phyloP scores from a whole-genome alignment of 2,888 invertebrate species.

The Linyphia triangularis region DNA sequence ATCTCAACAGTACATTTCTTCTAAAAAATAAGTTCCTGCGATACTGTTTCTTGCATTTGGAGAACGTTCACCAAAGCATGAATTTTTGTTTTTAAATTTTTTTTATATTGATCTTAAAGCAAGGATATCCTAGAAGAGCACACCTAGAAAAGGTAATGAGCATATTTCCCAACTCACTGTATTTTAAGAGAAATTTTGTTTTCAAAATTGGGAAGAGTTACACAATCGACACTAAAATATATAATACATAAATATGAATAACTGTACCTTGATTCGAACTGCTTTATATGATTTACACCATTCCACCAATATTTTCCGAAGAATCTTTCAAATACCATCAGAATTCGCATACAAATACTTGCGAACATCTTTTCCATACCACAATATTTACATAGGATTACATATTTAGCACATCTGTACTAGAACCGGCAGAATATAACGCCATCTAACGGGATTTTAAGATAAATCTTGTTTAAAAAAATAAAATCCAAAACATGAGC shows the following conservation, averaged over 20 bases:
- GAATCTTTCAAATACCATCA: not conserved
- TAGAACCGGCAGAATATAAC: not conserved
- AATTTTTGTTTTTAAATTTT: no score
- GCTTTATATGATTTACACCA: not conserved
- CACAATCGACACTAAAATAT: no score
- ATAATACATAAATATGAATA: not conserved
- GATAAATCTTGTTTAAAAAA: not conserved
- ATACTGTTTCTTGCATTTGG: no score
- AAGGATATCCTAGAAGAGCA: no score
- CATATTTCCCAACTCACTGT: no score
- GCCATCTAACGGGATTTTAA: slow-evolving; percentile 48
- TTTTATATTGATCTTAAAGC: no score
- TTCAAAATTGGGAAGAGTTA: no score
- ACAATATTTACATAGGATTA: not conserved
- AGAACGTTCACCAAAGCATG: no score
- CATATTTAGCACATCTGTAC: not conserved
- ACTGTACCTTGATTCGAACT: not conserved
- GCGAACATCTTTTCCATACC: not conserved
- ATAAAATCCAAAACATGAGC: not conserved
- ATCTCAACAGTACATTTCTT: no score
- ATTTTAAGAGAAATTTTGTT: no score
- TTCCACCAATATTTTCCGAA: not conserved
- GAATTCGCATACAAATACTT: not conserved
- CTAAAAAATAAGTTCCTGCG: no score
- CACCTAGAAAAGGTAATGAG: no score